These are phyloP conservation scores for Vombatus ursinus DNA, from an alignment of 2,113 vertebrate genomes.

Conservation along the genomic window DNA sequence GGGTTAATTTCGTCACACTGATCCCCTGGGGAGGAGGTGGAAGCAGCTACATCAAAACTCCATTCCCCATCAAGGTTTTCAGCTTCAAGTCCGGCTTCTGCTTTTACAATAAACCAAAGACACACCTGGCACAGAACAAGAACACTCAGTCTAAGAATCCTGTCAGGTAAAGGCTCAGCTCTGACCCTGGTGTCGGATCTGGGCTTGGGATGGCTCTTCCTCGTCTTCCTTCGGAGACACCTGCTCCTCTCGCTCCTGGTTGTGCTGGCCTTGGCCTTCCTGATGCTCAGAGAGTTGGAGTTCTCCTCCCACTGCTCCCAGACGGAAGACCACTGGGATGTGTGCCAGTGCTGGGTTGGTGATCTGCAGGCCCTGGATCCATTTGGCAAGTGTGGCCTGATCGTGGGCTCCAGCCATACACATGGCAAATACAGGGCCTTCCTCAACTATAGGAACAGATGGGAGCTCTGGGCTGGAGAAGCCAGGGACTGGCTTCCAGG, in stretches of 20 bases:
- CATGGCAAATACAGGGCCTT: constrained; percentile 91
- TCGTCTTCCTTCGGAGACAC: constrained; percentile 65
- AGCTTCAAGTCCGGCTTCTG: not conserved
- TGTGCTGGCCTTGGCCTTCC: not conserved
- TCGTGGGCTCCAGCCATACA: constrained; percentile 89
- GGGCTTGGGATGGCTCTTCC: not conserved
- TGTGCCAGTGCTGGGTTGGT: constrained; percentile 87
- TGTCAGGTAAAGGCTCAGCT: constrained; percentile 27
- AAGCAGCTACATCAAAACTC: not conserved
- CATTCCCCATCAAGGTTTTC: constrained; percentile 41
- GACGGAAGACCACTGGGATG: constrained; percentile 89
- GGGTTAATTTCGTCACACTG: not conserved
- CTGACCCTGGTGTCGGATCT: constrained; percentile 37
- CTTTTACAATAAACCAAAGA: constrained; percentile 1
- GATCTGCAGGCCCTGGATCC: constrained; percentile 91
- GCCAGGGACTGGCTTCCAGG: not conserved
- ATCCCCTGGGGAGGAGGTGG: not conserved
- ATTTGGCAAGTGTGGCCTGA: constrained; percentile 87
- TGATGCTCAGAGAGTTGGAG: constrained; percentile 59
- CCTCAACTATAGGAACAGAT: constrained; percentile 85
- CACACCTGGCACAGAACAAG: not conserved
- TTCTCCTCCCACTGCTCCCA: constrained; percentile 78
- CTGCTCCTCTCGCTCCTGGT: constrained; percentile 67
- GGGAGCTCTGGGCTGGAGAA: not conserved
- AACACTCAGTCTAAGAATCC: not conserved